These are phyloP conservation scores for Rhinichthys osculus DNA, from an alignment of 2,797 vertebrate species.

Conservation along the genomic window DNA sequence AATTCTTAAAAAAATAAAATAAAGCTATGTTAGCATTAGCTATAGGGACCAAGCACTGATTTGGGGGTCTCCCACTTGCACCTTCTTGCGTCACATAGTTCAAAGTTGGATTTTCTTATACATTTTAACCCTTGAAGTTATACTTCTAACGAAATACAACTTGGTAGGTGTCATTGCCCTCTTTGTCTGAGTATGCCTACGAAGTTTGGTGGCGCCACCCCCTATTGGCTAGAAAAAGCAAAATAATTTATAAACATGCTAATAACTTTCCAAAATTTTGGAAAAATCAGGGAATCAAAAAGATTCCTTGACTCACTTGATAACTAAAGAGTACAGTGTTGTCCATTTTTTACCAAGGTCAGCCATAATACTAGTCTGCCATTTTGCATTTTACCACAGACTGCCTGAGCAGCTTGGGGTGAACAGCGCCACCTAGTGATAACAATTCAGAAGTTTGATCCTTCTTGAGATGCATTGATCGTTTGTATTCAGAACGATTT, in stretches of 20 bases:
- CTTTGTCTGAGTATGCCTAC: background rate
- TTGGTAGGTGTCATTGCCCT: background rate
- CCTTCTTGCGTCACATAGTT: background rate
- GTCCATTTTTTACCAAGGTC: background rate
- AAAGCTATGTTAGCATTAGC: background rate
- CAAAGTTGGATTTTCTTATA: background rate
- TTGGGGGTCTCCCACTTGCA: background rate
- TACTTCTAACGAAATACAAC: no score
- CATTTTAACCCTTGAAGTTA: background rate
- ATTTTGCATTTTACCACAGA: background rate
- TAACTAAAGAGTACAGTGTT: background rate
- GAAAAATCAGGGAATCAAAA: background rate
- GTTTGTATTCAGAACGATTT: background rate
- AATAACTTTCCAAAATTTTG: background rate
- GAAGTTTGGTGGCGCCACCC: background rate
- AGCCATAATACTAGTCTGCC: background rate
- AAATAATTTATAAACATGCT: background rate
- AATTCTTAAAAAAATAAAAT: conserved; percentile 29
- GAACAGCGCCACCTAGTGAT: background rate
- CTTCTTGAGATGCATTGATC: no score
- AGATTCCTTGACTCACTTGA: background rate
- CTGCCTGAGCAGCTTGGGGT: background rate
- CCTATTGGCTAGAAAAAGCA: background rate
- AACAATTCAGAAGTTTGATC: background rate
- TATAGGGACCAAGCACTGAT: background rate